Evolutionary conservation across 37 sponge, comb jelly and placozoan genomes (phyloP).

Genomic region (Haliclona indistincta): DNA sequence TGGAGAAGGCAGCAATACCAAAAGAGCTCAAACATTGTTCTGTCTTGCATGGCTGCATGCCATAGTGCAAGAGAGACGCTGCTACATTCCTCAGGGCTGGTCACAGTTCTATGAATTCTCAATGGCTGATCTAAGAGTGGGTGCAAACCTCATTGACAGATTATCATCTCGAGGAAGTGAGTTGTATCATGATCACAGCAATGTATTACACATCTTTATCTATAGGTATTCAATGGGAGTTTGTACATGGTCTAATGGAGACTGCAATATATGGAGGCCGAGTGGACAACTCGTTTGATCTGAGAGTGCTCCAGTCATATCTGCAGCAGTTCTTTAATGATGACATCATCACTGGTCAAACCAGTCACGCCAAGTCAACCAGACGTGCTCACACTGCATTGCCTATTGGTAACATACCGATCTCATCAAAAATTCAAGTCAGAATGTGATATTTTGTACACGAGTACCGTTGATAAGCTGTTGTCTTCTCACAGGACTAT

Average conservation of each 20-base stretch:
- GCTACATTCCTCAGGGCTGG: constrained; percentile 96
- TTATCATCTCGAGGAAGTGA: constrained; percentile 53
- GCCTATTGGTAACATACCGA: constrained; percentile 49
- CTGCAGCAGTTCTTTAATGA: constrained; percentile 79
- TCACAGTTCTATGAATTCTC: constrained; percentile 98
- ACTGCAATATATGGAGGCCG: constrained; percentile 97
- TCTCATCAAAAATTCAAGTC: constrained; percentile 20
- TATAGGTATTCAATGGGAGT: constrained; percentile 84
- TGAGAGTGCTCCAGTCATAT: constrained; percentile 85
- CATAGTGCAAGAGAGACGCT: constrained; percentile 94
- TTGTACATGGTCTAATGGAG: constrained; percentile 96
- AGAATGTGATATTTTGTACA: not conserved
- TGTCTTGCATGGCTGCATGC: constrained; percentile 98
- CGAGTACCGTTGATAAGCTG: not conserved
- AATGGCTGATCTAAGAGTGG: constrained; percentile 86
- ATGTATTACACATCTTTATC: too few species aligned
- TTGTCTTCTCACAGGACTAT: constrained; percentile 66
- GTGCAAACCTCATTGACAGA: constrained; percentile 80
- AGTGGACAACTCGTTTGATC: constrained; percentile 94
- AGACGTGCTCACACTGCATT: not conserved
- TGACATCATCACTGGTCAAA: constrained; percentile 51
- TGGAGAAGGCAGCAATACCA: constrained; percentile 46
- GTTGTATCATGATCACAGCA: not conserved
- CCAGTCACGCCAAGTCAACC: not conserved
- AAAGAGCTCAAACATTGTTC: constrained; percentile 85